Base-by-base conservation (phyloP, 1,140 invertebrate genomes). In the Whitmania pigra region DNA sequence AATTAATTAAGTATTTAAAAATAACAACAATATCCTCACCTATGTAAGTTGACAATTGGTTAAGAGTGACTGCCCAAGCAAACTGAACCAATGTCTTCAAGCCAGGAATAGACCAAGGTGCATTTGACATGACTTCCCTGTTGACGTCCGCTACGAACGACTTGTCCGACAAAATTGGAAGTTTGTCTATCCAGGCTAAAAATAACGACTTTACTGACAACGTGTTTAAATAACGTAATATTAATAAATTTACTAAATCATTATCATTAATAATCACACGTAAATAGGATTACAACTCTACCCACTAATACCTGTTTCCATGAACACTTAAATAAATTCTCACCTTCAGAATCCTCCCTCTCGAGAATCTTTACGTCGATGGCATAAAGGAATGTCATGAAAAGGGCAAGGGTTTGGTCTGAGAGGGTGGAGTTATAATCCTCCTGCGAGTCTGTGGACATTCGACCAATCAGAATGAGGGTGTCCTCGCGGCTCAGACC, bases 311-410 rank as follows among this genome's bases (percentile, higher is more conserved):
- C 31, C 2, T 36, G 31, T 36, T 6, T 36, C 6, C 31, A 36
- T 36, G 31, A 36, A 36, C 31, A 36, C 31, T 36, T 36, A 29
- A 13, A 17, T 6, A 71, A 29, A 29, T 18, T 9, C 72, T n/a
- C 74, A 79, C 78, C 77, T 77, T 78, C 78, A 60, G 73, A 74
- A 74, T 87, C 85, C 75, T 86, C 85, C 75, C 87, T 85, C 67
- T 86, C 84, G 40, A 93, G 85, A 74, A 80, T 73, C 55, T 89
- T 91, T 1, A 92, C 83, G 84, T 96, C 92, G 53, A 94, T 84
- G 0, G 89, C 87, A 80, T 92, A 92, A 5, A 95, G 79, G 22
- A 94, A 79, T 0, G 92, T 88, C 88, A 94, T 90, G 53, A 90
- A 83, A 7, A 94, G 80, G 29, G 88, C 87, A 0, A 93, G 80